Percentiles rank a stretch among this genome's conserved stretches.
Evolutionary conservation across 37 sponge, comb jelly and placozoan species (phyloP).

Genomic region (Cladorhizidae sp.): DNA sequence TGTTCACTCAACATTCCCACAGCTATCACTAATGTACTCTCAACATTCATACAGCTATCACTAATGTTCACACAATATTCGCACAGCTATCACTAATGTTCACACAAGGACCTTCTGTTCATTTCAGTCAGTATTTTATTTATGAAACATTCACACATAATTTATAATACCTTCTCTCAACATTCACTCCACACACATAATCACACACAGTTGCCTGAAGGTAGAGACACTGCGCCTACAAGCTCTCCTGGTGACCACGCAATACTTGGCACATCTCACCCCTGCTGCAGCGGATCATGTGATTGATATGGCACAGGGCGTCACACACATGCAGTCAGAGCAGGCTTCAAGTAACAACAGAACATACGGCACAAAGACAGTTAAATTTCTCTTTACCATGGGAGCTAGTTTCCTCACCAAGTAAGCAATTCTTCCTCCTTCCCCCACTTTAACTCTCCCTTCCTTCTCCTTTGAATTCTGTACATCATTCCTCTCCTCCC

Average conservation of each 20-base stretch:
- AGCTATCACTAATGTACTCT: too few species aligned
- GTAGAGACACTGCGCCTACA: constrained; percentile 6
- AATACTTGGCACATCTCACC: constrained; percentile 60
- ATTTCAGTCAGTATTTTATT: neutral
- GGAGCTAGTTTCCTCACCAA: constrained; percentile 57
- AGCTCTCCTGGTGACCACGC: constrained; percentile 35
- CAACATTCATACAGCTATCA: too few species aligned
- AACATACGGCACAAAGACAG: constrained; percentile 44
- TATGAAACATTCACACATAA: too few species aligned
- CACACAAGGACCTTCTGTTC: neutral
- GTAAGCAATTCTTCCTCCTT: too few species aligned
- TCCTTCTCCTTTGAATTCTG: too few species aligned
- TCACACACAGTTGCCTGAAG: too few species aligned
- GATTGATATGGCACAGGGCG: constrained; percentile 20
- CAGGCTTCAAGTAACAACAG: constrained; percentile 1
- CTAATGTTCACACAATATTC: too few species aligned
- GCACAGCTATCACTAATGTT: too few species aligned
- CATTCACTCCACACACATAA: constrained; percentile 8
- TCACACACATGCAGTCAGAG: neutral
- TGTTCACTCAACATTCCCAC: too few species aligned
- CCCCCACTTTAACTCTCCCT: too few species aligned
- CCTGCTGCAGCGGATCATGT: constrained; percentile 66
- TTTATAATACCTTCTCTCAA: too few species aligned
- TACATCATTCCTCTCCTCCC: too few species aligned
- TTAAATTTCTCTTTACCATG: constrained; percentile 46